A percentile compares a stretch with the other conserved stretches of the same genome.
Evolutionary conservation across 2,797 vertebrate genomes (phyloP).

Genomic region (Helarctos malayanus): DNA sequence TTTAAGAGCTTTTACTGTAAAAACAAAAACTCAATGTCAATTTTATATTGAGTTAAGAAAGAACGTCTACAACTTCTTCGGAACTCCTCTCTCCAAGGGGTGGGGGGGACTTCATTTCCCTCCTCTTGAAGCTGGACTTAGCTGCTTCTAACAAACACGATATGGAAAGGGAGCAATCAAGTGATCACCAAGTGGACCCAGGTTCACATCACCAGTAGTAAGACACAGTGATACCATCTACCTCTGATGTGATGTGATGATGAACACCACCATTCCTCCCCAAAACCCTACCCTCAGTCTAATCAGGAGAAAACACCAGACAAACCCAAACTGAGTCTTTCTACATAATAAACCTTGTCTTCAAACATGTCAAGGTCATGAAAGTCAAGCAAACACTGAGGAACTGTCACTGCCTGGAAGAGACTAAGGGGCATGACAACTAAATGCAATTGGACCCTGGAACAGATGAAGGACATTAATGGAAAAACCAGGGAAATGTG

Average conservation of each 20-base stretch:
- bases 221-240: background rate
- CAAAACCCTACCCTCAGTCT: background rate
- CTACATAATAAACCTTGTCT: background rate
- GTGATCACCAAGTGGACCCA: background rate
- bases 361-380: background rate
- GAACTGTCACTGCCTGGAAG: background rate
- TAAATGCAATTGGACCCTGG: background rate
- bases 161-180: background rate
- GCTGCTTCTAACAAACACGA: background rate
- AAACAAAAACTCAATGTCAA: background rate
- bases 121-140: background rate
- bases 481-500: background rate
- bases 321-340: background rate
- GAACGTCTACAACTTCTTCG: background rate
- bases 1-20: conserved; percentile 20
- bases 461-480: background rate
- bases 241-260: rapidly evolving
- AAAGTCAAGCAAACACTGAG: conserved; percentile 16
- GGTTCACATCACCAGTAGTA: background rate
- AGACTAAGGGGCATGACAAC: background rate
- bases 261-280: background rate
- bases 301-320: background rate
- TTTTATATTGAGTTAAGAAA: background rate
- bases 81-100: background rate
- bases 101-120: background rate